A percentile compares a stretch with the other conserved stretches of the same genome.
These are phyloP conservation scores for Rhinopithecus roxellana DNA, from an alignment of 2,113 vertebrate genomes.

Conservation along the genomic window DNA sequence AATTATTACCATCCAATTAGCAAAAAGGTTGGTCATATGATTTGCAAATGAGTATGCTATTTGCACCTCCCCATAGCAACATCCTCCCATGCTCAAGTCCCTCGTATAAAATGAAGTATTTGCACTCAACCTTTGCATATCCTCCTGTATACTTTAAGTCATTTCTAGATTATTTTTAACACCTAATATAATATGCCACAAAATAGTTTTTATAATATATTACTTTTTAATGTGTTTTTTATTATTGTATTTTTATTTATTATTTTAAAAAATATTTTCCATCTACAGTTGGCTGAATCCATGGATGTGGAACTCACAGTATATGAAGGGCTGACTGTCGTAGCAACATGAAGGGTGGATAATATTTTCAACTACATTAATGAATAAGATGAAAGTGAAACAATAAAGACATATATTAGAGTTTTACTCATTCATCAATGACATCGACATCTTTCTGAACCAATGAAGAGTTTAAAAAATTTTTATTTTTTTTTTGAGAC, in stretches of 20 bases:
- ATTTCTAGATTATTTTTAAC: background rate
- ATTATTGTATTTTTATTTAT: background rate
- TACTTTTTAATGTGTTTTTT: background rate
- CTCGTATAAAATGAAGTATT: background rate
- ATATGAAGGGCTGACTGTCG: background rate
- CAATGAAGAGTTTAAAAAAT: background rate
- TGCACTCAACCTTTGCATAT: background rate
- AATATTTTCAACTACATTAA: background rate
- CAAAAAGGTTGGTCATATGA: background rate
- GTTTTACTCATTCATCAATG: background rate
- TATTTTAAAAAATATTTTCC: background rate
- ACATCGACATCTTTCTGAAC: background rate
- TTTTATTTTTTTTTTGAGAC: no score
- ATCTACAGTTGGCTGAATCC: background rate
- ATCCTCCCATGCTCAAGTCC: background rate
- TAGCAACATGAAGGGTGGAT: background rate
- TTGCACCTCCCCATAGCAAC: background rate
- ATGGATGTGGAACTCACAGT: background rate
- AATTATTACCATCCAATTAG: background rate
- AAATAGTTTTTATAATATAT: background rate
- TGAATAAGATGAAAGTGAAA: conserved; percentile 9
- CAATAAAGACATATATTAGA: background rate
- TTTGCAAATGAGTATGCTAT: background rate
- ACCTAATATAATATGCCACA: background rate
- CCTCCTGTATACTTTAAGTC: background rate